Evolutionary conservation across 2,113 vertebrate species (phyloP).

Genomic region (Sclerurus mexicanus): DNA sequence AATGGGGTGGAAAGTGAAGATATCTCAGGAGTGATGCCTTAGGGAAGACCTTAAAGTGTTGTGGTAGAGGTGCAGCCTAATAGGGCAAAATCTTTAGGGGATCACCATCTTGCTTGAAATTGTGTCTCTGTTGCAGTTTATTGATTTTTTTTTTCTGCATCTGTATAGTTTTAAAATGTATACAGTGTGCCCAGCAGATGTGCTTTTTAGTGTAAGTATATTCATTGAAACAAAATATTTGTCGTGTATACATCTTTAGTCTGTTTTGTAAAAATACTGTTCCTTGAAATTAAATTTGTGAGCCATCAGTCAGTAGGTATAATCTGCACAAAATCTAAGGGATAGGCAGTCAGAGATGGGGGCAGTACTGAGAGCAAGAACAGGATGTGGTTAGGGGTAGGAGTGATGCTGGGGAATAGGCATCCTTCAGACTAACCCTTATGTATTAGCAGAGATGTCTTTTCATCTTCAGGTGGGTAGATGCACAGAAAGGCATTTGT

Average conservation of each 20-base stretch:
- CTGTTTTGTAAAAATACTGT: neutral
- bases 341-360: neutral
- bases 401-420: neutral
- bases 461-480: neutral
- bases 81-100: neutral
- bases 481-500: neutral
- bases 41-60: neutral
- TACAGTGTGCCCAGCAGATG: neutral
- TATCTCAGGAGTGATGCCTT: neutral
- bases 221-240: neutral
- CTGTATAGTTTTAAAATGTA: neutral
- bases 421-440: neutral
- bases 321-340: neutral
- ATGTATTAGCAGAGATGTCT: neutral
- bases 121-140: neutral
- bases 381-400: neutral
- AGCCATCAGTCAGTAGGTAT: neutral
- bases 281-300: neutral
- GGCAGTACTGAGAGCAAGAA: neutral
- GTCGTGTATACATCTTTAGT: neutral
- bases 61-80: neutral
- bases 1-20: constrained; percentile 5
- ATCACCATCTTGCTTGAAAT: neutral
- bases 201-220: neutral
- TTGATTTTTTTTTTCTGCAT: neutral